Percentiles rank a stretch among this genome's conserved stretches.
Conservation (phyloP, 1,140 invertebrate genomes). For the Eumaeus atala region DNA sequence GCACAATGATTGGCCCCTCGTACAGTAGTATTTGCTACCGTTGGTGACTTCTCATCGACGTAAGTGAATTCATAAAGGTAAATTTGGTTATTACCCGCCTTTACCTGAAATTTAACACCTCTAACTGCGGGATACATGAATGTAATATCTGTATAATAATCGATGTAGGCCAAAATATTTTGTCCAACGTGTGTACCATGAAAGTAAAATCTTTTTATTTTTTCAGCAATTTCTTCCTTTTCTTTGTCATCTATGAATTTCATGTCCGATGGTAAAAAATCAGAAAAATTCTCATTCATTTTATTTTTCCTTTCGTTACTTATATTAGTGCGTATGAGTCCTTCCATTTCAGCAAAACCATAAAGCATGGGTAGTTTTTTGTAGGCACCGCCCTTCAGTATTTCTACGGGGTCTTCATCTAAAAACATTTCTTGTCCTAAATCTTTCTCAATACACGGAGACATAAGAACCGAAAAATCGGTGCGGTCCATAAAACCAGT, state of each 20-base stretch:
- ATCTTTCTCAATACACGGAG: slow-evolving; percentile 47
- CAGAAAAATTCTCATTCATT: slow-evolving; percentile 49
- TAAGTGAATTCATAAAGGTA: no score
- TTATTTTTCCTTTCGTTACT: slow-evolving; percentile 39
- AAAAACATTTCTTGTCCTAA: slow-evolving; percentile 39
- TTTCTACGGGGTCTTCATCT: slow-evolving; percentile 36
- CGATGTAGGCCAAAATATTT: slow-evolving; percentile 34
- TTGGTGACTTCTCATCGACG: no score
- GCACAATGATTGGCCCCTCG: no score
- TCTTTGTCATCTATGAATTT: slow-evolving; percentile 31
- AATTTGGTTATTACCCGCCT: no score
- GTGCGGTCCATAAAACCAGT: slow-evolving; percentile 17
- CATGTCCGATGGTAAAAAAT: slow-evolving; percentile 43
- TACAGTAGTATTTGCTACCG: no score
- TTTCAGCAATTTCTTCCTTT: slow-evolving; percentile 26
- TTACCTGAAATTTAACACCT: no score
- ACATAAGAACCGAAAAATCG: slow-evolving; percentile 32
- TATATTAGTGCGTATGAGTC: slow-evolving; percentile 27
- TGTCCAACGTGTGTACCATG: slow-evolving; percentile 25
- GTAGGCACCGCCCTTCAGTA: slow-evolving; percentile 39
- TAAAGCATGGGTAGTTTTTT: slow-evolving; percentile 38
- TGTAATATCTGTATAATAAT: no score
- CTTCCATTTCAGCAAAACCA: slow-evolving; percentile 47
- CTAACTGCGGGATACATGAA: no score
- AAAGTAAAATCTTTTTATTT: slow-evolving; percentile 38